Base-by-base conservation (phyloP, 2,888 invertebrate genomes). In the Thera britannica region DNA sequence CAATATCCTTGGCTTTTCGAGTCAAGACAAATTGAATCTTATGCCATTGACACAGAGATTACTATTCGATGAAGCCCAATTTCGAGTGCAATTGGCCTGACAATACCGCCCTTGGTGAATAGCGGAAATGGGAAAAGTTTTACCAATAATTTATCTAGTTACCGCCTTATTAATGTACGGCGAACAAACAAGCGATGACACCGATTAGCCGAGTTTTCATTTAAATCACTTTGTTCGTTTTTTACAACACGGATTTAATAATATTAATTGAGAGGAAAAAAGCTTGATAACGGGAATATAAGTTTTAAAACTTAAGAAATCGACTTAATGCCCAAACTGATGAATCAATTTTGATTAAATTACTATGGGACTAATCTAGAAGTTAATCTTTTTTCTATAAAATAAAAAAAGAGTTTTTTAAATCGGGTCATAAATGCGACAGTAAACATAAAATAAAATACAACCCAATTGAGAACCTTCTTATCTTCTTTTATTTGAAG, bases 61-160 rank as follows among this genome's bases (percentile, higher is more conserved):
- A 54, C 41, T 61, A 55, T 35, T 34, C 5, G 46, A 6, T 36
- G 35, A 54, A 44, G 46, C 34, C 51, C 46, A 61, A 61, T 62
- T 55, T 8, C 12, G n/a, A 44, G 52, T 62, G 62, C 55, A 34
- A 62, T 34, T 48, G 46, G 46, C 62, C 44, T 59, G 56, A 71
- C 62, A 62, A 65, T 61, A 62, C 51, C 64, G 38, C 57, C 68
- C 68, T 66, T 56, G 59, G 56, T 66, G 57, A 68, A 61, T 63
- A 52, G 52, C 73, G 74, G 62, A 62, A 82, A 75, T 78, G 80
- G 76, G 70, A 70, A 68, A 83, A 84, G 77, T 84, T 83, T 65
- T 65, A 51, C 73, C 74, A 76, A 83, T 80, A 80, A 81, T 77
- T 83, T 72, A 77, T 75, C 73, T 72, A 72, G 72, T 72, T 75